Evolutionary conservation across 2,797 vertebrate genomes (phyloP).

Genomic region (Poecilia gillii): DNA sequence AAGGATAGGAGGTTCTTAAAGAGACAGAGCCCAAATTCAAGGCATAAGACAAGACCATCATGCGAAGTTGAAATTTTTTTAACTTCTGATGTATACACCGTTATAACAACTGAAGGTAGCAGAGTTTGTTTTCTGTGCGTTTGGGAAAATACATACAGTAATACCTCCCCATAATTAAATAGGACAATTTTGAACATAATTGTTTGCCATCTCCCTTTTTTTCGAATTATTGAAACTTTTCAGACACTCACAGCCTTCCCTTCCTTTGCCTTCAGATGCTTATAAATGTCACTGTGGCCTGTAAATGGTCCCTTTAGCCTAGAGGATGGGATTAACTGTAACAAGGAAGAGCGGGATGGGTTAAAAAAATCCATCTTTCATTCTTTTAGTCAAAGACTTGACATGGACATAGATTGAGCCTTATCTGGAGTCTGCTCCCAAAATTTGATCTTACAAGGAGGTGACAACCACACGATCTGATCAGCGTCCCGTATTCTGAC

Average conservation of each 20-base stretch:
- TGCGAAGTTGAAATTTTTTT: no score
- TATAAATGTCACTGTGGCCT: conserved; percentile 62
- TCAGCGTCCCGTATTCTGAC: conserved; percentile 5
- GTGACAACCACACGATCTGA: not conserved
- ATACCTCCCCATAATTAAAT: not conserved
- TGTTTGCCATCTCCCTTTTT: not conserved
- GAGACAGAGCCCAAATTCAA: no score
- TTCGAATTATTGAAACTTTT: not conserved
- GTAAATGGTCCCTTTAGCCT: conserved; percentile 57
- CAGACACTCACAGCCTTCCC: not conserved
- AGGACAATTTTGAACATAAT: not conserved
- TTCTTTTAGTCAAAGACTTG: conserved; percentile 35
- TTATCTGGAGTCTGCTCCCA: conserved; percentile 19
- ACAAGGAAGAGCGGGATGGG: conserved; percentile 13
- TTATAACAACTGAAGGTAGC: not conserved
- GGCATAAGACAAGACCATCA: no score
- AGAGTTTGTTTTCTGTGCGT: not conserved
- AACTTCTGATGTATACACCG: not conserved
- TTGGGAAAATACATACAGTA: not conserved
- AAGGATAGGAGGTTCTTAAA: no score
- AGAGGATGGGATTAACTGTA: conserved; percentile 61
- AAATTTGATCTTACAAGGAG: conserved; percentile 26
- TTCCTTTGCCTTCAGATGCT: not conserved
- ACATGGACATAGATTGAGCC: conserved; percentile 7
- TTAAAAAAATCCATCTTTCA: conserved; percentile 31